Percentiles rank a stretch among this genome's conserved stretches.
These are phyloP conservation scores for Dryomyza anilis DNA, from an alignment of 2,888 invertebrate genomes.

Conservation along the genomic window DNA sequence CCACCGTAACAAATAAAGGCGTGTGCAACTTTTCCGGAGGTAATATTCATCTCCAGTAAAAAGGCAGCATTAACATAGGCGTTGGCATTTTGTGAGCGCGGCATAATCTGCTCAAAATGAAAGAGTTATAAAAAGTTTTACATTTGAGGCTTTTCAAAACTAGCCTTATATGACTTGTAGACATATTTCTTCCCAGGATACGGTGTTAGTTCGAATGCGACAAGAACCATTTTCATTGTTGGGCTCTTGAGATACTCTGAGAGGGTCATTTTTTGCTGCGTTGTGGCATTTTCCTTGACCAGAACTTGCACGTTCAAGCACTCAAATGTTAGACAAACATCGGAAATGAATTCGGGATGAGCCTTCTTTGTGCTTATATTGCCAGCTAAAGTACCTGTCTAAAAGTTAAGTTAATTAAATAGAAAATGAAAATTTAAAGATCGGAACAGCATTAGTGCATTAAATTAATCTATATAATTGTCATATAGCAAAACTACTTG, in stretches of 20 bases:
- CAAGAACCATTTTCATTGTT: conserved; percentile 26
- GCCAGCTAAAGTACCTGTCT: conserved; percentile 70
- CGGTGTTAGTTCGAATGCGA: conserved; percentile 32
- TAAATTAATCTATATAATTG: too few relatives aligned
- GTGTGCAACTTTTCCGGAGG: conserved; percentile 49
- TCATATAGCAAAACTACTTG: too few relatives aligned
- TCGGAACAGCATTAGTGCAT: too few relatives aligned
- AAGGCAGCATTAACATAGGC: conserved; percentile 78
- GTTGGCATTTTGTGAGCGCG: conserved; percentile 75
- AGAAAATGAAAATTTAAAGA: too few relatives aligned
- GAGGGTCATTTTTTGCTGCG: conserved; percentile 29
- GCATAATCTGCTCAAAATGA: conserved; percentile 65
- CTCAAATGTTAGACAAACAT: conserved; percentile 65
- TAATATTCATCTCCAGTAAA: conserved; percentile 65
- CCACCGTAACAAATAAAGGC: conserved; percentile 70
- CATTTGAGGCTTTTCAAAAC: too few relatives aligned
- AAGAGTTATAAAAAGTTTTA: too few relatives aligned
- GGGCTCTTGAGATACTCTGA: conserved; percentile 25
- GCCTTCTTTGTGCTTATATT: conserved; percentile 71
- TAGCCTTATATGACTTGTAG: conserved; percentile 37
- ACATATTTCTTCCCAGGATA: conserved; percentile 35
- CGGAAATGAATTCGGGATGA: conserved; percentile 71
- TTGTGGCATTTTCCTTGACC: conserved; percentile 61
- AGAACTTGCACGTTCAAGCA: conserved; percentile 52
- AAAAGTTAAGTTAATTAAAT: too few relatives aligned